Evolutionary conservation across 2,888 invertebrate species (phyloP), one percentile per base, ranked within the genome.

Genomic region (Miltochrista miniata): DNA sequence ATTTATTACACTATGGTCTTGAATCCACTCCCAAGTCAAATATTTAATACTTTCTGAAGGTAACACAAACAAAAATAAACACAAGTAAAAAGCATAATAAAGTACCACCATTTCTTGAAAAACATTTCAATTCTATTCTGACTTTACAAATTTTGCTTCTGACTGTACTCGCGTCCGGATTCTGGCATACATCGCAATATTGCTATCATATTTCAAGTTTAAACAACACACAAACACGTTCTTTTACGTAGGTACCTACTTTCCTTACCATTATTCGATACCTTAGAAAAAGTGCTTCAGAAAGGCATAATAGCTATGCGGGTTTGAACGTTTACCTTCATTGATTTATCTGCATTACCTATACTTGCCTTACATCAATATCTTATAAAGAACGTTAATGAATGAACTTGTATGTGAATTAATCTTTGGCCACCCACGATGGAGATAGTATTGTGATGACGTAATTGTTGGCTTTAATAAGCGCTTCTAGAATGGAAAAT

Each of bases 361-460:
- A 45, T 41, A 42, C 48, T 54, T 35, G 18, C 18, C 5, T 24
- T 24, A 24, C 18, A 49, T 53, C 46, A 37, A 8, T 30, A 30
- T 45, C 36, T 54, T 50, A 49, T 48, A 10, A 15, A 44, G 40
- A 61, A 39, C 56, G 67, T 61, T 67, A 54, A 61, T 67, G 68
- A 67, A 67, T 64, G 51, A 55, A 43, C 31, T 31, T 11, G 8
- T 31, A 31, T 31, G 49, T 37, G 48, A 54, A 52, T 49, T 52
- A 61, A 54, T 42, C 36, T 53, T 29, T 39, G 68, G 37, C 68
- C 66, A 66, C 66, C 61, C 66, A 68, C 61, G 65, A 52, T 50
- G 66, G 8, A 24, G 18, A 24, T 55, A 3, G 51, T 45, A 64
- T 49, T 54, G 64, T 67, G 67, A 67, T 67, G 51, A 64, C 64